These are phyloP conservation scores for Myotis vivesi DNA, from an alignment of 2,797 vertebrate species.

Conservation along the genomic window DNA sequence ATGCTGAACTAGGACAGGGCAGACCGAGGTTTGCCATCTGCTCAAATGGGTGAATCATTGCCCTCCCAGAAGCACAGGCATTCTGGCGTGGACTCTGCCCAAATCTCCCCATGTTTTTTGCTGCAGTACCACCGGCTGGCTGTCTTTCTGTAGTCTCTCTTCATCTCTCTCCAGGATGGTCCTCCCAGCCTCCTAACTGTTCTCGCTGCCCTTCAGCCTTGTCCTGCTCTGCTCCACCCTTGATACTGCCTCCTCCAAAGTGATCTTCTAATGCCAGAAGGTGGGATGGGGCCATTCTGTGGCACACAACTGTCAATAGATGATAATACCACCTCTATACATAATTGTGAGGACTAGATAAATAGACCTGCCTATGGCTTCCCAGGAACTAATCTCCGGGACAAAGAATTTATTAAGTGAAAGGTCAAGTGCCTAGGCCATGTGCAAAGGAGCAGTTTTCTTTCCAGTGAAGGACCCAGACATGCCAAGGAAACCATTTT, in stretches of 20 bases:
- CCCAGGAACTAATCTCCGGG: background rate
- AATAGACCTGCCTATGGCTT: background rate
- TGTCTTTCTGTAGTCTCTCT: background rate
- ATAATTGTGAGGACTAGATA: background rate
- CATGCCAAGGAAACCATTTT: background rate
- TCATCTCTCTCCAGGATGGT: background rate
- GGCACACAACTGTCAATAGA: background rate
- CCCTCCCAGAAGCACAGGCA: background rate
- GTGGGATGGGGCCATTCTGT: background rate
- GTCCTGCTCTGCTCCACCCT: background rate
- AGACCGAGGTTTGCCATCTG: background rate
- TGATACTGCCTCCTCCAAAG: background rate
- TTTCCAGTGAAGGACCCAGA: background rate
- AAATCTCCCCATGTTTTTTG: background rate
- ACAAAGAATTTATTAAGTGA: background rate
- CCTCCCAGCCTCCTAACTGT: background rate
- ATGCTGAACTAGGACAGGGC: fast-evolving
- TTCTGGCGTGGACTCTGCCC: background rate
- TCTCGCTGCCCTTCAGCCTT: fast-evolving
- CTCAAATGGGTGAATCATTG: background rate
- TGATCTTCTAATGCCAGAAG: background rate
- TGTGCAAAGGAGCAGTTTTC: background rate
- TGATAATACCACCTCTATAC: background rate
- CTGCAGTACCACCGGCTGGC: fast-evolving
- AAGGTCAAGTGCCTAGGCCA: background rate